A percentile compares a stretch with the other conserved stretches of the same genome.
phyloP scores from a whole-genome alignment of 1,140 invertebrate species.

The Vollenhovia emeryi region DNA sequence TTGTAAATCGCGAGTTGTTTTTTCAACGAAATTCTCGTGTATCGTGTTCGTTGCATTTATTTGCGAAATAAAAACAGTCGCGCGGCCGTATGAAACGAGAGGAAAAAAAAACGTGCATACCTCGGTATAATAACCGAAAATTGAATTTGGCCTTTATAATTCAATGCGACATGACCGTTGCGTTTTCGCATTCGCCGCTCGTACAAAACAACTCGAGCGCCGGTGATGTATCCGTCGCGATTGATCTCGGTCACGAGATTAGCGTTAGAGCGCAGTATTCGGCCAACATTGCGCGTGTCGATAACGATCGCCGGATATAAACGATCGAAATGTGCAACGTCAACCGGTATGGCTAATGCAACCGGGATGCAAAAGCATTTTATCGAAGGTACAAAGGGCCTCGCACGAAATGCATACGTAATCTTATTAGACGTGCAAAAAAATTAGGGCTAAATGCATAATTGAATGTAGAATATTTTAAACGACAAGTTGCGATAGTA shows the following conservation, averaged over 20 bases:
- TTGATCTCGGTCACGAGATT: slow-evolving; percentile 59
- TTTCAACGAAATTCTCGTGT: not conserved
- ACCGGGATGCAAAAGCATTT: not conserved
- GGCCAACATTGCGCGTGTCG: slow-evolving; percentile 18
- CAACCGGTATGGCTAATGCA: slow-evolving; percentile 12
- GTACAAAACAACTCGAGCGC: slow-evolving; percentile 28
- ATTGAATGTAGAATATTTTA: not conserved
- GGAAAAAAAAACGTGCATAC: not conserved
- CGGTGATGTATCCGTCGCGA: slow-evolving; percentile 40
- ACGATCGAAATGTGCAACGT: slow-evolving; percentile 27
- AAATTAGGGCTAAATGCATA: slow-evolving; percentile 7
- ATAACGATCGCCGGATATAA: slow-evolving; percentile 52
- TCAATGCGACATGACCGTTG: slow-evolving; percentile 48
- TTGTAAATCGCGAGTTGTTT: slow-evolving; percentile 22
- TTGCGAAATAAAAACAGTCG: slow-evolving; percentile 45
- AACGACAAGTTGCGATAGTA: not conserved
- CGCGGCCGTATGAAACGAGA: not conserved
- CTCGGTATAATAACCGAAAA: slow-evolving; percentile 51
- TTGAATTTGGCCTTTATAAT: slow-evolving; percentile 49
- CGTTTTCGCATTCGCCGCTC: slow-evolving; percentile 15
- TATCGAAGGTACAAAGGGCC: not conserved
- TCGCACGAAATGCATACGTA: not conserved
- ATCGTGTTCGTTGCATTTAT: slow-evolving; percentile 32
- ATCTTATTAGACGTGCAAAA: not conserved
- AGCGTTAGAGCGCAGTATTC: slow-evolving; percentile 25